Percentiles rank a stretch among this genome's conserved stretches.
Evolutionary conservation across 2,113 vertebrate genomes (phyloP).

Genomic region (Picathartes gymnocephalus): DNA sequence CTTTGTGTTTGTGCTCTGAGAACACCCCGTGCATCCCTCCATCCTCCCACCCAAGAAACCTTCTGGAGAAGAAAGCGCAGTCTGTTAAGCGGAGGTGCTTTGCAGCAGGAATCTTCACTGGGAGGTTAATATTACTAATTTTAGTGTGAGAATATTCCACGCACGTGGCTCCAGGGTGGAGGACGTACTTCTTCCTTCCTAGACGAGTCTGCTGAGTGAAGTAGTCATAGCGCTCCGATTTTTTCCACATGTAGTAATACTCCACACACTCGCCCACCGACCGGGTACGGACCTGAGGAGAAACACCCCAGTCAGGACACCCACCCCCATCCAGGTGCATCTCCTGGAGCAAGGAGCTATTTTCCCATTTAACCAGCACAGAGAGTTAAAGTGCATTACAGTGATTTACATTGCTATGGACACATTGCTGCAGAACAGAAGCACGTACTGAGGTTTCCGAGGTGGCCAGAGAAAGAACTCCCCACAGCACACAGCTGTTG

Average conservation of each 20-base stretch:
- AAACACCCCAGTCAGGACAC: background rate
- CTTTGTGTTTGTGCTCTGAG: background rate
- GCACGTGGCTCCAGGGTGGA: slow-evolving; percentile 83
- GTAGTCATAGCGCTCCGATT: slow-evolving; percentile 89
- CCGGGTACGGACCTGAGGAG: slow-evolving; percentile 87
- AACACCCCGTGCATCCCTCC: background rate
- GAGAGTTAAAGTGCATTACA: background rate
- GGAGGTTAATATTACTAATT: slow-evolving; percentile 43
- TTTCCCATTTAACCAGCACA: background rate
- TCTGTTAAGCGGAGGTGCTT: background rate
- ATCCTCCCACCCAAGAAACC: background rate
- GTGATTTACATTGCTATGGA: background rate
- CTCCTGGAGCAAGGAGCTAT: background rate
- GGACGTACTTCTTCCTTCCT: slow-evolving; percentile 86
- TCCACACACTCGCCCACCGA: slow-evolving; percentile 95
- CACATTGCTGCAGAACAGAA: background rate
- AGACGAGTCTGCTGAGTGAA: slow-evolving; percentile 91
- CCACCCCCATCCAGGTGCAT: accelerated
- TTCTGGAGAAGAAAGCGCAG: background rate
- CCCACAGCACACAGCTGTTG: background rate
- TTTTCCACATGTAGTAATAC: slow-evolving; percentile 99
- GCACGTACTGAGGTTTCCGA: background rate
- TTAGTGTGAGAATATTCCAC: slow-evolving; percentile 65
- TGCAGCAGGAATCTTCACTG: background rate
- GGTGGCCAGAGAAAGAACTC: slow-evolving; percentile 8